phyloP scores from a whole-genome alignment of 2,797 vertebrate genomes.

The Pseudotriccus pelzelni region DNA sequence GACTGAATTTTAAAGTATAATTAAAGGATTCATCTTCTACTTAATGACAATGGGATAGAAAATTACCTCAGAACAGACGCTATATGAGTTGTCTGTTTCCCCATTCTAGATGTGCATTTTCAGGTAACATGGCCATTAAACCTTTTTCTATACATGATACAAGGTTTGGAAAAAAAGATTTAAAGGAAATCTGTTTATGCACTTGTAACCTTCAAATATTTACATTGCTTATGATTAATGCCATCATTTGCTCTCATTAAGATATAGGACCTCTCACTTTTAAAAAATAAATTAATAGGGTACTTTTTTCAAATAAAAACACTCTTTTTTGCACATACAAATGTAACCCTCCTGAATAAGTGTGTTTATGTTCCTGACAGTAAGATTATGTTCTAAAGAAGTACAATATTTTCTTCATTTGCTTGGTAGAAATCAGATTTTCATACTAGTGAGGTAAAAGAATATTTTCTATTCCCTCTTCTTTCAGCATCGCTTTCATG shows the following conservation, averaged over 20 bases:
- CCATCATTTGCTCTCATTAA: not conserved
- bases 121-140: slow-evolving; percentile 36
- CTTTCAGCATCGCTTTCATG: not conserved
- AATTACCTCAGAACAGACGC: slow-evolving; percentile 9
- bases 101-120: not conserved
- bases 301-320: not conserved
- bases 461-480: not conserved
- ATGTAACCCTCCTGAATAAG: not conserved
- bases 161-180: not conserved
- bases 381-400: not conserved
- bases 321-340: not conserved
- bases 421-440: not conserved
- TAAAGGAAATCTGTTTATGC: not conserved
- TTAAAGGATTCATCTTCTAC: slow-evolving; percentile 38
- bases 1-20: slow-evolving; percentile 32
- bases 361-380: not conserved
- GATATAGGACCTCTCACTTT: not conserved
- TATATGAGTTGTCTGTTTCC: not conserved
- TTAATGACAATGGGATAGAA: slow-evolving; percentile 34
- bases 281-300: not conserved
- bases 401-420: not conserved
- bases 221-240: not conserved
- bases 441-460: not conserved
- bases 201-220: not conserved
- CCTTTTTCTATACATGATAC: not conserved